A percentile compares a stretch with the other conserved stretches of the same genome.
Evolutionary conservation across 1,140 invertebrate species (phyloP).

Genomic region (Stegodyphus dumicola): DNA sequence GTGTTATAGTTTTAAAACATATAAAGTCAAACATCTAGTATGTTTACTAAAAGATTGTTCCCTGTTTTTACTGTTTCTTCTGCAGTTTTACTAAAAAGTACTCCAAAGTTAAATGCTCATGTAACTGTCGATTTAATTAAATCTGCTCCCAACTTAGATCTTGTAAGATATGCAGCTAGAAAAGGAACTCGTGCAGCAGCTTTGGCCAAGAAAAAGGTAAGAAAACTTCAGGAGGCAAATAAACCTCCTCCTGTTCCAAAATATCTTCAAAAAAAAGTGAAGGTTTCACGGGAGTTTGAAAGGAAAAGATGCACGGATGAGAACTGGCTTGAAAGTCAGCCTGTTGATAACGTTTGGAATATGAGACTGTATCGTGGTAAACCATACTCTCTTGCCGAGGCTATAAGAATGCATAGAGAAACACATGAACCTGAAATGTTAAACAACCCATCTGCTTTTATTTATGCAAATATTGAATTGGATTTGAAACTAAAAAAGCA

Average conservation of each 20-base stretch:
- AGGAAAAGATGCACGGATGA: constrained; percentile 44
- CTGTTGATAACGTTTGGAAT: constrained; percentile 77
- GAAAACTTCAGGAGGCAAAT: constrained; percentile 24
- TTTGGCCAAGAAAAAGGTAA: constrained; percentile 7
- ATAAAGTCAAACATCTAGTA: background rate
- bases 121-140: background rate
- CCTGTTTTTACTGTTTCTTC: background rate
- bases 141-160: background rate
- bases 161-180: constrained; percentile 43
- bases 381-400: constrained; percentile 77
- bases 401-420: constrained; percentile 79
- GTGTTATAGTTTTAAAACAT: too few relatives aligned
- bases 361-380: constrained; percentile 49
- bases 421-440: constrained; percentile 81
- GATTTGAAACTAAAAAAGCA: constrained; percentile 77
- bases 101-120: background rate
- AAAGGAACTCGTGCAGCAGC: constrained; percentile 38
- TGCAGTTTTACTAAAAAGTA: background rate
- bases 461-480: constrained; percentile 78
- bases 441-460: constrained; percentile 75
- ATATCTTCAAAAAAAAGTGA: constrained; percentile 30
- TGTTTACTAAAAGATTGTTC: background rate
- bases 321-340: constrained; percentile 57
- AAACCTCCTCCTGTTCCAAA: constrained; percentile 32
- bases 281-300: constrained; percentile 2